Conservation (phyloP, 2,888 invertebrate species). For the Drosophila putrida region DNA sequence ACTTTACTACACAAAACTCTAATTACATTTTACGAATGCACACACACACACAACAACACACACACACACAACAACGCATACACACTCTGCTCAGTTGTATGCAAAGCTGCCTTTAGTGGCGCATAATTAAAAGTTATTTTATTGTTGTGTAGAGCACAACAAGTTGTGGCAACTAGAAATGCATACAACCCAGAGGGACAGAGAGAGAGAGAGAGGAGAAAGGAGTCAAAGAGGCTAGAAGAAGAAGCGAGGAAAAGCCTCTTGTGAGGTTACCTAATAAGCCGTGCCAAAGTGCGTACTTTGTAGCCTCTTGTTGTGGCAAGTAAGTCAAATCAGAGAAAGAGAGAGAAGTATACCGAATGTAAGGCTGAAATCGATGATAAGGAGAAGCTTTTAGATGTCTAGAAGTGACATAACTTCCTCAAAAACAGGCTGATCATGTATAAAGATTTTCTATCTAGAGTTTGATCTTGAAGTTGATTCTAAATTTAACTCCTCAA, state of each 20-base stretch:
- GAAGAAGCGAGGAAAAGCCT: not conserved
- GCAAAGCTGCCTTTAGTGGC: conserved; percentile 63
- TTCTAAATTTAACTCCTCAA: too few relatives aligned
- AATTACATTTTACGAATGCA: conserved; percentile 76
- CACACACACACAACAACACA: conserved; percentile 18
- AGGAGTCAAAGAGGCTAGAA: not conserved
- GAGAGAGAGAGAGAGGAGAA: not conserved
- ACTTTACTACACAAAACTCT: conserved; percentile 78
- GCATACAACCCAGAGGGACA: not conserved
- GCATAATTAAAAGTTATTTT: conserved; percentile 81
- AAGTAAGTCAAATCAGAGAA: not conserved
- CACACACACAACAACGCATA: conserved; percentile 2
- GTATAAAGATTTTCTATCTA: too few relatives aligned
- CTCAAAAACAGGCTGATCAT: too few relatives aligned
- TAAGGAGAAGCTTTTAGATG: too few relatives aligned
- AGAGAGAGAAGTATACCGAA: not conserved
- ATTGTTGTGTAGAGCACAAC: conserved; percentile 63
- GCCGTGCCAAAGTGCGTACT: conserved; percentile 11
- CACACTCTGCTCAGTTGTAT: conserved; percentile 16
- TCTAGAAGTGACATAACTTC: too few relatives aligned
- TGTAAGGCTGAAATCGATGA: too few relatives aligned
- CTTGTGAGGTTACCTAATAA: conserved; percentile 37
- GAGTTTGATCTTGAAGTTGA: too few relatives aligned
- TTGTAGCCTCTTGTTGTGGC: conserved; percentile 2
- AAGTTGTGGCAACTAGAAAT: conserved; percentile 45